These are phyloP conservation scores for Drosophila orena DNA, from an alignment of 1,140 invertebrate genomes.

Conservation along the genomic window DNA sequence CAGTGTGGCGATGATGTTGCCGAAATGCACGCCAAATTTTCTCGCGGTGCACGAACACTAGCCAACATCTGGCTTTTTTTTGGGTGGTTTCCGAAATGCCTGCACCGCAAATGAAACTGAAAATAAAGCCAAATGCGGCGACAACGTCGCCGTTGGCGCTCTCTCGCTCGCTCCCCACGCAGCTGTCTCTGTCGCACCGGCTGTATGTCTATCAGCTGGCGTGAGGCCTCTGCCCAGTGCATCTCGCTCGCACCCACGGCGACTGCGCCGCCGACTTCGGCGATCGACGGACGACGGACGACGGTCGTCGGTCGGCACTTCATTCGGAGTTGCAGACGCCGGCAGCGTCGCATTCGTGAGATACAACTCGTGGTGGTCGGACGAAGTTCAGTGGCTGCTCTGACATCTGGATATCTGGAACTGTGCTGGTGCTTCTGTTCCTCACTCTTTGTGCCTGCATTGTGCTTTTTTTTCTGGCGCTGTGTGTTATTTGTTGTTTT, in stretches of 20 bases:
- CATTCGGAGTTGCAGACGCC: slow-evolving; percentile 75
- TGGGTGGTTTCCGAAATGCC: neutral
- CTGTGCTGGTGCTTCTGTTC: slow-evolving; percentile 15
- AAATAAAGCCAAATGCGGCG: slow-evolving; percentile 67
- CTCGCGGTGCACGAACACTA: neutral
- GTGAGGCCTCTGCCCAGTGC: slow-evolving; percentile 29
- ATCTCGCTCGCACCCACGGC: slow-evolving; percentile 39
- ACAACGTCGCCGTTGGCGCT: slow-evolving; percentile 18
- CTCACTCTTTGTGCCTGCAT: slow-evolving; percentile 18
- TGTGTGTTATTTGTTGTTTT: slow-evolving; percentile 29
- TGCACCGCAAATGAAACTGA: slow-evolving; percentile 54
- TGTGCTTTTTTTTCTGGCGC: slow-evolving; percentile 11
- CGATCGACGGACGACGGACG: slow-evolving; percentile 9
- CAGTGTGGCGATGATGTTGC: no score
- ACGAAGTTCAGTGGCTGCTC: slow-evolving; percentile 39
- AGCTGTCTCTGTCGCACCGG: slow-evolving; percentile 4
- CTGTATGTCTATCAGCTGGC: slow-evolving; percentile 15
- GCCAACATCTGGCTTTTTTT: slow-evolving; percentile 16
- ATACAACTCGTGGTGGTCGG: slow-evolving; percentile 68
- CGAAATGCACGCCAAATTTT: neutral
- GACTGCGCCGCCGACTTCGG: slow-evolving; percentile 52
- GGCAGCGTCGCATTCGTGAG: slow-evolving; percentile 65
- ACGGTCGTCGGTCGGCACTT: slow-evolving; percentile 43
- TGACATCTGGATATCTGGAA: neutral
- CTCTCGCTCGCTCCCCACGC: slow-evolving; percentile 14